Evolutionary conservation across 2,797 vertebrate species (phyloP).

Genomic region (Hipposideros larvatus): DNA sequence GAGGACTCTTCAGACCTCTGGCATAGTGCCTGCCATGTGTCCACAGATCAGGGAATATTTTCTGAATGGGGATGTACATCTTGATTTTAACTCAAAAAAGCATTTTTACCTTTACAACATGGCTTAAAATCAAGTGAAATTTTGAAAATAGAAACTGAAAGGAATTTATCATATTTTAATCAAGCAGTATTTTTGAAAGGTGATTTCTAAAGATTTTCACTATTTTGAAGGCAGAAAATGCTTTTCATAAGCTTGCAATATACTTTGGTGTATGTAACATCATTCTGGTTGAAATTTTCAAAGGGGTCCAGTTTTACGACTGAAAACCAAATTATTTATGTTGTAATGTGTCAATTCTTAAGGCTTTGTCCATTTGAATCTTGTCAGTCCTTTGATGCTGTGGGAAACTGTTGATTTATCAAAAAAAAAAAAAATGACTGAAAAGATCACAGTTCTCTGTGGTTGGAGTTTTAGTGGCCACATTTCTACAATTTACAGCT

Average conservation of each 20-base stretch:
- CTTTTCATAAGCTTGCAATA: not conserved
- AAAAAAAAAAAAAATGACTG: not conserved
- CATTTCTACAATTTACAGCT: not conserved
- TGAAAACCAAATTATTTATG: not conserved
- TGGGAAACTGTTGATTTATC: not conserved
- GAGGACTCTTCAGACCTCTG: not conserved
- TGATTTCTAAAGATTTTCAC: not conserved
- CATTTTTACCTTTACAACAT: not conserved
- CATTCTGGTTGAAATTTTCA: slow-evolving; percentile 33
- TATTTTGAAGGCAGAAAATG: slow-evolving; percentile 39
- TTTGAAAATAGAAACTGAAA: not conserved
- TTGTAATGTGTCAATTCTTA: not conserved
- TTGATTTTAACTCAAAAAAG: slow-evolving; percentile 12
- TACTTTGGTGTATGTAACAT: slow-evolving; percentile 33
- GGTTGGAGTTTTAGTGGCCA: not conserved
- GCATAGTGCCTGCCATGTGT: not conserved
- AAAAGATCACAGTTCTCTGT: not conserved
- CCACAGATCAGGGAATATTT: not conserved
- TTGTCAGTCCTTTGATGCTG: not conserved
- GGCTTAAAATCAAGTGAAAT: not conserved
- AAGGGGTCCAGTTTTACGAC: not conserved
- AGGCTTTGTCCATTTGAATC: not conserved
- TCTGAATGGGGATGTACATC: not conserved
- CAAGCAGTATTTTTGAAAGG: slow-evolving; percentile 38
- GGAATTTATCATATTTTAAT: slow-evolving; percentile 15